Percentiles rank a stretch among this genome's conserved stretches.
These are phyloP conservation scores for Acanthurus leucopareius DNA, from an alignment of 2,797 vertebrate species.

Conservation along the genomic window DNA sequence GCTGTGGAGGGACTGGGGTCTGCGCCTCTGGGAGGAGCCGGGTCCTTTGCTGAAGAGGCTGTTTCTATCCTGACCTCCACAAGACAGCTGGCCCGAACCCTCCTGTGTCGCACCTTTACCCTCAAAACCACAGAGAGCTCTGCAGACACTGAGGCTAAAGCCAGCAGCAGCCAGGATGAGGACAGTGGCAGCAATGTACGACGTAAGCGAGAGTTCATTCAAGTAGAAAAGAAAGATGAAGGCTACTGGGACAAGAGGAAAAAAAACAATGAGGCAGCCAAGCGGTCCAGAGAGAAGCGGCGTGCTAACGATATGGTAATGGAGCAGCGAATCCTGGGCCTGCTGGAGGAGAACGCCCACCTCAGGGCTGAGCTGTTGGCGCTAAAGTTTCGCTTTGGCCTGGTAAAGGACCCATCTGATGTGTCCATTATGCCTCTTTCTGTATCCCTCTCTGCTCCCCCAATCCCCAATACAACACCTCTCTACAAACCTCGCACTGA, in stretches of 20 bases:
- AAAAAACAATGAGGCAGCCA: conserved; percentile 91
- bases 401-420: conserved; percentile 84
- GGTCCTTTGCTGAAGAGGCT: conserved; percentile 79
- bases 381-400: conserved; percentile 88
- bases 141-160: neutral
- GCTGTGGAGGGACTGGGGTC: conserved; percentile 40
- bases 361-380: conserved; percentile 89
- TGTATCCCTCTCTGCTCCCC: conserved; percentile 39
- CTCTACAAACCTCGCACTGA: conserved; percentile 67
- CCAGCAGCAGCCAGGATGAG: conserved; percentile 56
- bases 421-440: conserved; percentile 67
- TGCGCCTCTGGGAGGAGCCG: conserved; percentile 34
- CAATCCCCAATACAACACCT: conserved; percentile 34
- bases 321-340: conserved; percentile 84
- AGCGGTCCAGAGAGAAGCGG: conserved; percentile 88
- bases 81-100: conserved; percentile 77
- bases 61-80: conserved; percentile 83
- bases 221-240: conserved; percentile 87
- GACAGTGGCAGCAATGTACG: conserved; percentile 44
- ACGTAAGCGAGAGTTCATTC: conserved; percentile 86
- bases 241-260: conserved; percentile 90
- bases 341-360: conserved; percentile 88
- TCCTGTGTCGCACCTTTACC: conserved; percentile 62
- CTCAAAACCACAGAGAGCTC: conserved; percentile 70
- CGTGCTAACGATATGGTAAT: conserved; percentile 87